phyloP scores from a whole-genome alignment of 2,888 invertebrate genomes.

The Calameuta pallipes region DNA sequence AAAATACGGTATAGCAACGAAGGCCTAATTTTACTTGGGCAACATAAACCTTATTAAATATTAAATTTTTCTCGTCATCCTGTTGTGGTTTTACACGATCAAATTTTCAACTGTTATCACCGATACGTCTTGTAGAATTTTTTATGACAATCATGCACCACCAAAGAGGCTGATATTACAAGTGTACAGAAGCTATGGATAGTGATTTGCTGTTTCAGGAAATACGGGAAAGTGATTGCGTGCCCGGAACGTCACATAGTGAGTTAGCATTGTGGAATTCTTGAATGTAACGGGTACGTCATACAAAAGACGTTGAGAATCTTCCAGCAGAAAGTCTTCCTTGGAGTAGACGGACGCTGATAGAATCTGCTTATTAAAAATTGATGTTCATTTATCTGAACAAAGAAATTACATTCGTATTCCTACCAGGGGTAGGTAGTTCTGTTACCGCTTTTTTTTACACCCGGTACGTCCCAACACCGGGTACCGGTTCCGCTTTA shows the following conservation, averaged over 20 bases:
- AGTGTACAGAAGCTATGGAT: not conserved
- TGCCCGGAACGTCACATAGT: constrained; percentile 21
- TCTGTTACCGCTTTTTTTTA: not conserved
- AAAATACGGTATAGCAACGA: not conserved
- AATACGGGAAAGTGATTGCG: constrained; percentile 30
- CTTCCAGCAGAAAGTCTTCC: not conserved
- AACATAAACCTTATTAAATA: not conserved
- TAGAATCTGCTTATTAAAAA: not conserved
- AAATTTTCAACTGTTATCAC: not conserved
- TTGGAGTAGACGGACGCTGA: not conserved
- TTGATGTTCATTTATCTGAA: not conserved
- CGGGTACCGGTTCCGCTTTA: not conserved
- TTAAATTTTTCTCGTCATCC: not conserved
- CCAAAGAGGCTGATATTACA: not conserved
- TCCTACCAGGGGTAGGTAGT: not conserved
- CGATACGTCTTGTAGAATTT: not conserved
- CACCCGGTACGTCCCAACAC: not conserved
- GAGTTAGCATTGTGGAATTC: constrained; percentile 30
- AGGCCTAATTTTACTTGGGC: not conserved
- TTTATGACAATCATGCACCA: not conserved
- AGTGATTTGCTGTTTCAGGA: not conserved
- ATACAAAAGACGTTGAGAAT: not conserved
- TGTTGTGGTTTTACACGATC: not conserved
- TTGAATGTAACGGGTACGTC: not conserved
- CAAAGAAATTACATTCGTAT: not conserved